Percentiles rank a stretch among this genome's conserved stretches.
phyloP scores from a whole-genome alignment of 2,113 vertebrate species.

The Phocoena phocoena region DNA sequence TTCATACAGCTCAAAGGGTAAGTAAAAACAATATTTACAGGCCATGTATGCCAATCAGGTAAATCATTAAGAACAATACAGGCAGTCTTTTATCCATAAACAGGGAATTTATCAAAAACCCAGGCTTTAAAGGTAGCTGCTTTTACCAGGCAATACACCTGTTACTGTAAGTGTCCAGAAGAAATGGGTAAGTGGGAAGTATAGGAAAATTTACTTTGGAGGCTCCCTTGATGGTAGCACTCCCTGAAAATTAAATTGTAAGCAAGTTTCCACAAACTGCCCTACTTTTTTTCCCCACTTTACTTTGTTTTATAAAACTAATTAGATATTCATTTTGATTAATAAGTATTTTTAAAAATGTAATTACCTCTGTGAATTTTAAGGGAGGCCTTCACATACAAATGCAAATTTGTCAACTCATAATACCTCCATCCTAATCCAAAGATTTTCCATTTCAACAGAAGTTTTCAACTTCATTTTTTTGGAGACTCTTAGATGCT shows the following conservation, averaged over 20 bases:
- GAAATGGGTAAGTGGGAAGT: background rate
- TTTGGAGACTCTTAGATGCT: background rate
- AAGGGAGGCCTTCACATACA: slow-evolving; percentile 12
- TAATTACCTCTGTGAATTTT: slow-evolving; percentile 1
- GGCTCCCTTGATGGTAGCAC: background rate
- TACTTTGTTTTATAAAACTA: slow-evolving; percentile 36
- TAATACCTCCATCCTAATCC: background rate
- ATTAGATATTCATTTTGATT: background rate
- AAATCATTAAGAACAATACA: background rate
- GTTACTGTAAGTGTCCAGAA: background rate
- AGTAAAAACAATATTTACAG: background rate
- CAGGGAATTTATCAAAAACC: background rate
- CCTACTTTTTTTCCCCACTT: background rate
- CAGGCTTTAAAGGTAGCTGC: background rate
- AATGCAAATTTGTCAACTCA: background rate
- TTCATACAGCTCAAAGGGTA: background rate
- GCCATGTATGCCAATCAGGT: background rate
- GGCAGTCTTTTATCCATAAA: background rate
- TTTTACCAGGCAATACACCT: background rate
- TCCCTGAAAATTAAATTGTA: background rate
- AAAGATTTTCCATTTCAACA: background rate
- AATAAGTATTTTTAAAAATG: background rate
- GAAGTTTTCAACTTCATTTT: slow-evolving; percentile 11
- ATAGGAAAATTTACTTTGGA: background rate
- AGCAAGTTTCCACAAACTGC: background rate